Conservation (phyloP, 2,113 vertebrate species). For the Panurus biarmicus region DNA sequence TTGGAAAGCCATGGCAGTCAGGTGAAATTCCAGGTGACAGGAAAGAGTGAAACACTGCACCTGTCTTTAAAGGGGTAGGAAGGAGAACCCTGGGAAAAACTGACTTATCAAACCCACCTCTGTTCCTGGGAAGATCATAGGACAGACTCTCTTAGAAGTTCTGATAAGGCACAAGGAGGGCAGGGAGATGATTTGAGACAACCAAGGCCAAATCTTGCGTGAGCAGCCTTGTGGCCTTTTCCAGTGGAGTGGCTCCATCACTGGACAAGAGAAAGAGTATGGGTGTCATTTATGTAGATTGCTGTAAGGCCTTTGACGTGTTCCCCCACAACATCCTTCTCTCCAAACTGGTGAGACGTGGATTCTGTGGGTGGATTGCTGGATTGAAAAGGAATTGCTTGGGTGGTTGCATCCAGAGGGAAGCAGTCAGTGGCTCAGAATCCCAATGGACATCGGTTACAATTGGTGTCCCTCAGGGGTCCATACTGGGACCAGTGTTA, state of each 20-base stretch:
- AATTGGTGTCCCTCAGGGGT: background rate
- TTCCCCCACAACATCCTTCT: background rate
- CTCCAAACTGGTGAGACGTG: background rate
- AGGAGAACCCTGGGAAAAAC: background rate
- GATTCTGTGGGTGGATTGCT: background rate
- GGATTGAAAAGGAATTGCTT: background rate
- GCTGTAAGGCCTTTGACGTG: background rate
- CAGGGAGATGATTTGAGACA: background rate
- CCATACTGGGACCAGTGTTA: background rate
- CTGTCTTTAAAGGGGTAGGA: background rate
- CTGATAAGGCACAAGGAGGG: too few relatives aligned
- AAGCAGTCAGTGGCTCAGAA: background rate
- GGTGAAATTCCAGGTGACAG: background rate
- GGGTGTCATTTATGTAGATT: background rate
- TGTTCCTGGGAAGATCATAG: background rate
- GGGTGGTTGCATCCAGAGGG: background rate
- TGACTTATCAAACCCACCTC: background rate
- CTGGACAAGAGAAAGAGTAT: background rate
- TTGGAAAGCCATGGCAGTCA: background rate
- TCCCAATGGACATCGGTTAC: fast-evolving
- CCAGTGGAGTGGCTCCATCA: background rate
- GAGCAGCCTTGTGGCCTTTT: background rate
- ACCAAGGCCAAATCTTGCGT: background rate
- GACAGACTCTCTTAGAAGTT: background rate
- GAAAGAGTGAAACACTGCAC: background rate